phyloP scores from a whole-genome alignment of 2,888 invertebrate species.

The Nipponacmea schrenckii region DNA sequence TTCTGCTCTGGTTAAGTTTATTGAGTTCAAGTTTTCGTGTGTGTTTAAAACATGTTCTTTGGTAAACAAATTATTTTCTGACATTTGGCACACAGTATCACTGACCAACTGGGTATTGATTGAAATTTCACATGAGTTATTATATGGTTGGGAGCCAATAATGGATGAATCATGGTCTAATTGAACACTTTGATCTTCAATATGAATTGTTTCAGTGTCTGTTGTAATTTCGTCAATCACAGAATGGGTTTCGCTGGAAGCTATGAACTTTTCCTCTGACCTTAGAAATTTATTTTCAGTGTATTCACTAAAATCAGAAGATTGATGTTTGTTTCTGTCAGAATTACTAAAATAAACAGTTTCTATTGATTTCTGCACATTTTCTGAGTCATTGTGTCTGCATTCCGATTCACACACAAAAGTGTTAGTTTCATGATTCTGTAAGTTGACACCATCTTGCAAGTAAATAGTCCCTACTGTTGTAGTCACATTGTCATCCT shows the following conservation, averaged over 20 bases:
- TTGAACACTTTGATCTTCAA: neutral
- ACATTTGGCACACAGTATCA: neutral
- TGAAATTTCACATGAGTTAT: neutral
- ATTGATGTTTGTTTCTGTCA: no score
- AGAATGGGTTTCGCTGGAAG: no score
- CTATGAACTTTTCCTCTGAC: no score
- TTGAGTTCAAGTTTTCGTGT: neutral
- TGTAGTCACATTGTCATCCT: neutral
- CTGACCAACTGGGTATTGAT: neutral
- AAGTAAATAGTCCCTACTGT: neutral
- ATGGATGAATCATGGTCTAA: neutral
- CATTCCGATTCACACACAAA: no score
- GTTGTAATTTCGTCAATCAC: no score
- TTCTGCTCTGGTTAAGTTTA: slow-evolving; percentile 8
- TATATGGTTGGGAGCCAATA: neutral
- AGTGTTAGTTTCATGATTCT: no score
- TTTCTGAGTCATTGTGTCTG: no score
- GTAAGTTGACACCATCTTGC: no score
- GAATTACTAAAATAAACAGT: no score
- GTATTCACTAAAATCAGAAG: no score
- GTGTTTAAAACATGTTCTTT: neutral
- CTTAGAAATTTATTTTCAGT: no score
- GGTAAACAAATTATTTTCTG: neutral
- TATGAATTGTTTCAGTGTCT: neutral
- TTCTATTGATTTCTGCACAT: no score